Conservation (phyloP, 2,113 vertebrate genomes). For the Petrocephalus zakoni region DNA sequence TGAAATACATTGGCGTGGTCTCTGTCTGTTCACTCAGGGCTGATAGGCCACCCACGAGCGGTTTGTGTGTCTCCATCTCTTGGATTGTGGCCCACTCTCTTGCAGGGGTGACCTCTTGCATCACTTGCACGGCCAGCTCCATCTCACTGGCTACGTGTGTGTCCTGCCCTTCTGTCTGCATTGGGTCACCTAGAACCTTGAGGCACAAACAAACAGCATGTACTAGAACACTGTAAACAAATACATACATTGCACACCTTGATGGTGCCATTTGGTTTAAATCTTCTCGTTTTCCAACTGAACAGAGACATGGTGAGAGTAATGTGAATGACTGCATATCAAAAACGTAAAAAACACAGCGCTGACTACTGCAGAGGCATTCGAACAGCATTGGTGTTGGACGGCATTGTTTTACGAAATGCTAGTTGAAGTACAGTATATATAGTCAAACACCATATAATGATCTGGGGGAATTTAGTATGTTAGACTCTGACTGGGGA, state of each 20-base stretch:
- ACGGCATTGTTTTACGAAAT: neutral
- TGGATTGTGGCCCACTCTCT: constrained; percentile 16
- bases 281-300: neutral
- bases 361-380: neutral
- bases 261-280: neutral
- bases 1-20: constrained; percentile 5
- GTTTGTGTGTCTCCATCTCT: constrained; percentile 18
- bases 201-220: constrained; percentile 36
- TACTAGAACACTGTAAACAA: neutral
- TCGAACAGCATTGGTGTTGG: neutral
- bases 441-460: neutral
- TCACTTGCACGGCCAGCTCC: constrained; percentile 18
- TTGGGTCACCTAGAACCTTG: constrained; percentile 41
- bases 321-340: neutral
- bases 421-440: neutral
- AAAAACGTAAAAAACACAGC: neutral
- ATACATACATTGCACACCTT: neutral
- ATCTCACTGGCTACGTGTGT: constrained; percentile 24
- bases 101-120: constrained; percentile 19
- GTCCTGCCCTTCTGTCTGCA: constrained; percentile 22
- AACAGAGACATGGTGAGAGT: neutral
- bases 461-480: neutral
- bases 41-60: constrained; percentile 22
- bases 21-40: constrained; percentile 12
- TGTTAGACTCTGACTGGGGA: neutral